These are phyloP conservation scores for Ophraella communa DNA, from an alignment of 2,888 invertebrate species.

Conservation along the genomic window DNA sequence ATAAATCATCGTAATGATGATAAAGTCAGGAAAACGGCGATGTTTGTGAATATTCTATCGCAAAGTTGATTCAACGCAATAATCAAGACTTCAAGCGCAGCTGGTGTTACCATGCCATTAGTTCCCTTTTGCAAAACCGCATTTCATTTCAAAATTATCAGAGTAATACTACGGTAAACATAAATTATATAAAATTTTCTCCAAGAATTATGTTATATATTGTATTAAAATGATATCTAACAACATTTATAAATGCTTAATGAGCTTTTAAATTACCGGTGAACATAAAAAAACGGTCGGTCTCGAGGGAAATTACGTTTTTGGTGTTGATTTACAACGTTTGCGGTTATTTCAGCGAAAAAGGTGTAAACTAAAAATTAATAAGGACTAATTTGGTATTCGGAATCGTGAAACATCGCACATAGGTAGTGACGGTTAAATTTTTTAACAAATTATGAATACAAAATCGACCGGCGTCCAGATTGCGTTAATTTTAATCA, in stretches of 20 bases:
- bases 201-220: conserved; percentile 17
- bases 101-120: conserved; percentile 24
- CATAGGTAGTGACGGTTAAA: too few relatives aligned
- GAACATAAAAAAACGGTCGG: neutral
- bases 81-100: conserved; percentile 18
- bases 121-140: conserved; percentile 26
- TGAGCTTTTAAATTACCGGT: conserved; percentile 12
- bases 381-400: too few relatives aligned
- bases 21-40: conserved; percentile 12
- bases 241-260: conserved; percentile 15
- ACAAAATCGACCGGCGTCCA: too few relatives aligned
- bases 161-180: conserved; percentile 19
- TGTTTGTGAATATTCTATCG: conserved; percentile 21
- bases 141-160: conserved; percentile 25
- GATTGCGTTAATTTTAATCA: too few relatives aligned
- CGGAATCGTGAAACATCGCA: too few relatives aligned
- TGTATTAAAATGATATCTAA: conserved; percentile 20
- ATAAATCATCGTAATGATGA: conserved; percentile 21
- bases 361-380: too few relatives aligned
- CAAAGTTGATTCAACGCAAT: conserved; percentile 21
- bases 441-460: too few relatives aligned
- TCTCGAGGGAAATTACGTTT: neutral
- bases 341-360: neutral
- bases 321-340: neutral
- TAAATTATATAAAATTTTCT: conserved; percentile 24